Conservation (phyloP, 2,888 invertebrate species). For the Leptinotarsa rubiginosa region DNA sequence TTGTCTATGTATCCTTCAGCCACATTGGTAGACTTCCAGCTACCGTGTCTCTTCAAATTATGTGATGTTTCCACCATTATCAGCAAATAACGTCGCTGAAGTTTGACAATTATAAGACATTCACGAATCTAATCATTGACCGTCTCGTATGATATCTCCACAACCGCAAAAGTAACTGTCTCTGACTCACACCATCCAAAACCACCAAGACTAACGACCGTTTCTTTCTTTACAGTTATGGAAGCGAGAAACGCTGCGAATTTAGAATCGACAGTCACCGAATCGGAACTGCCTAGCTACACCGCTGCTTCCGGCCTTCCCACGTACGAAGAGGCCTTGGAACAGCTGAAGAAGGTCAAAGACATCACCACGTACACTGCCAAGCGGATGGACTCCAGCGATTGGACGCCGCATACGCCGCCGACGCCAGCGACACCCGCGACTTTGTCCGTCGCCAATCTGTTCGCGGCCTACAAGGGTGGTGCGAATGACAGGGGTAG, state of each 20-base stretch:
- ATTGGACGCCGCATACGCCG: slow-evolving; percentile 56
- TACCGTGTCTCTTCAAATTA: no score
- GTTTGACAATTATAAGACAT: no score
- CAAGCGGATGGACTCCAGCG: slow-evolving; percentile 44
- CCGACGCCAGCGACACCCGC: slow-evolving; percentile 53
- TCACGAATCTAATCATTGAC: no score
- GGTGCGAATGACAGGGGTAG: not conserved
- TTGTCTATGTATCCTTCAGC: no score
- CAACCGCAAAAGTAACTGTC: not conserved
- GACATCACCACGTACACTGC: slow-evolving; percentile 46
- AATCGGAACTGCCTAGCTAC: slow-evolving; percentile 72
- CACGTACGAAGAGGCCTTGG: slow-evolving; percentile 73
- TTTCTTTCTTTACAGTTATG: slow-evolving; percentile 65
- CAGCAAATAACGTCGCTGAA: no score
- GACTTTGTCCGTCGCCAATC: slow-evolving; percentile 61
- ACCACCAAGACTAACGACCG: not conserved
- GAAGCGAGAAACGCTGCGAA: slow-evolving; percentile 57
- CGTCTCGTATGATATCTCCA: not conserved
- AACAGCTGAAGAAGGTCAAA: slow-evolving; percentile 69
- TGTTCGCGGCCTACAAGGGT: slow-evolving; percentile 54
- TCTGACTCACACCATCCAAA: slow-evolving; percentile 7
- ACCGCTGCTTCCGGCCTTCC: slow-evolving; percentile 75
- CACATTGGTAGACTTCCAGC: no score
- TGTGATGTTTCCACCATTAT: no score
- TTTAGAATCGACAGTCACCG: slow-evolving; percentile 61